phyloP scores from a whole-genome alignment of 2,113 vertebrate species.

The Pomatorhinus ruficollis region DNA sequence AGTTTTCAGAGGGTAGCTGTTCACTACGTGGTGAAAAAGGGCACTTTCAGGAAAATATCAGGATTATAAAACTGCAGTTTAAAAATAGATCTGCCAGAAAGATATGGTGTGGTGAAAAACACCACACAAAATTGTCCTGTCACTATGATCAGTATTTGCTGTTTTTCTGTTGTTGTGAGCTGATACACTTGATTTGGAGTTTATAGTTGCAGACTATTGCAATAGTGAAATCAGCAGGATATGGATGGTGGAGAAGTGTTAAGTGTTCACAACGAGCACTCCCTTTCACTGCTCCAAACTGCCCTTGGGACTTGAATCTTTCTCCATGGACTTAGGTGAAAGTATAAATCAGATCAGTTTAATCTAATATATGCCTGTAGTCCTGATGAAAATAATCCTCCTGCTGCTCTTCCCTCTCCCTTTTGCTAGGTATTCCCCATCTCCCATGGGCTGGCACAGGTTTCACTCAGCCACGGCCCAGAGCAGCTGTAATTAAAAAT shows the following conservation, averaged over 20 bases:
- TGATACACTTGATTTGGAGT: not conserved
- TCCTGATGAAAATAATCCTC: not conserved
- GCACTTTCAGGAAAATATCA: not conserved
- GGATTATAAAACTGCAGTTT: not conserved
- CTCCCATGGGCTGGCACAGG: not conserved
- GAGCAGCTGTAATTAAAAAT: not conserved
- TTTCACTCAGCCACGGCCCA: not conserved
- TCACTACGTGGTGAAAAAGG: not conserved
- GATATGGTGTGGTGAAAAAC: not conserved
- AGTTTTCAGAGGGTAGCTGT: not conserved
- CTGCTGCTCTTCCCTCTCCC: not conserved
- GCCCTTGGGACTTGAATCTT: not conserved
- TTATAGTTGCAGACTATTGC: not conserved
- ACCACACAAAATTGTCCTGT: not conserved
- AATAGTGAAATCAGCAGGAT: not conserved
- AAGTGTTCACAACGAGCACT: not conserved
- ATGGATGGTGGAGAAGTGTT: not conserved
- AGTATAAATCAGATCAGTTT: not conserved
- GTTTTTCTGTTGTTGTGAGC: not conserved
- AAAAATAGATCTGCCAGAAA: not conserved
- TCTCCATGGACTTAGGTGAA: rapidly evolving
- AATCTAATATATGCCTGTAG: not conserved
- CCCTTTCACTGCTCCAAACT: not conserved
- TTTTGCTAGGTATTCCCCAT: not conserved
- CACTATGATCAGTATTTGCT: not conserved